A percentile compares a stretch with the other conserved stretches of the same genome.
These are phyloP conservation scores for Heliothis subflexa DNA, from an alignment of 1,140 invertebrate genomes.

Conservation along the genomic window DNA sequence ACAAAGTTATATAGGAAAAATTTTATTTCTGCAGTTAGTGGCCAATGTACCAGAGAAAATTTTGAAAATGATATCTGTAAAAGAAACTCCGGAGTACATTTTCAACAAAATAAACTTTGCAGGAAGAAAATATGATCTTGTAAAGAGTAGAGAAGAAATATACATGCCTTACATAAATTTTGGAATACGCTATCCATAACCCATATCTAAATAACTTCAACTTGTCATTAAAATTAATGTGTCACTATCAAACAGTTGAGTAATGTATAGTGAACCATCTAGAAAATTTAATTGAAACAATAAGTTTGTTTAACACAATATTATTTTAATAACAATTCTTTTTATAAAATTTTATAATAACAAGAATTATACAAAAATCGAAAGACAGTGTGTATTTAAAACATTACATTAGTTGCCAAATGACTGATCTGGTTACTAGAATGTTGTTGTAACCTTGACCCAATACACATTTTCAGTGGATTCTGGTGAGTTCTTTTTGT, in stretches of 20 bases:
- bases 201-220: conserved; percentile 5
- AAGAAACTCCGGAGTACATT: not conserved
- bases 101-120: not conserved
- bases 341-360: conserved; percentile 11
- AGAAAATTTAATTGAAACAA: conserved; percentile 13
- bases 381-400: not conserved
- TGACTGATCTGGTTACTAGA: conserved; percentile 5
- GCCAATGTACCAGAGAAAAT: no score
- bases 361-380: conserved; percentile 4
- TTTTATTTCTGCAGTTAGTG: no score
- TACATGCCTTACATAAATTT: conserved; percentile 23
- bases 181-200: conserved; percentile 24
- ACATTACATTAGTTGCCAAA: conserved; percentile 9
- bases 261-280: conserved; percentile 12
- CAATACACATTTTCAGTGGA: conserved; percentile 13
- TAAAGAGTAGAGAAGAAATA: not conserved
- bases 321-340: conserved; percentile 7
- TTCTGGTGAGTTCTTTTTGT: not conserved
- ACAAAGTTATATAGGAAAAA: not conserved
- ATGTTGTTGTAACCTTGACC: conserved; percentile 19
- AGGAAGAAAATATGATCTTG: conserved; percentile 10
- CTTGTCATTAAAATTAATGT: conserved; percentile 6
- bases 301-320: not conserved
- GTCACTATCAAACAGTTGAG: not conserved
- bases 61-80: no score